phyloP scores from a whole-genome alignment of 2,797 vertebrate genomes.

The Lagocephalus sceleratus region DNA sequence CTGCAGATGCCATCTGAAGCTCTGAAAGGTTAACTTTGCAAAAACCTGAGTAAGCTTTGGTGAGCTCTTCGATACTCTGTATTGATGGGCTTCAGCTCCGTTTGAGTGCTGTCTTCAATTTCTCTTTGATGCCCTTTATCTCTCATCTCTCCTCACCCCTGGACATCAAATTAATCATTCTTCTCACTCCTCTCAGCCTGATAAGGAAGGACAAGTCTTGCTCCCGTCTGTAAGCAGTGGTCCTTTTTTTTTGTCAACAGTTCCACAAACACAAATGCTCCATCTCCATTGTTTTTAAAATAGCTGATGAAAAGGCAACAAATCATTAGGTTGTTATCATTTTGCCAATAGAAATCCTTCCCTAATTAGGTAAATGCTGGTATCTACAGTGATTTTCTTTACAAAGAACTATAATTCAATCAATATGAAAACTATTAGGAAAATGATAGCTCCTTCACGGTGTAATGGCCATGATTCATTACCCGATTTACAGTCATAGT shows the following conservation, averaged over 20 bases:
- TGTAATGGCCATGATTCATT: slow-evolving; percentile 14
- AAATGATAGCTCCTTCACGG: slow-evolving; percentile 14
- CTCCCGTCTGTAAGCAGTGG: slow-evolving; percentile 52
- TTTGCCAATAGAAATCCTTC: slow-evolving; percentile 21
- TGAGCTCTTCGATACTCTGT: slow-evolving; percentile 7
- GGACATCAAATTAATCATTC: slow-evolving; percentile 54
- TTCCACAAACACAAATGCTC: slow-evolving; percentile 48
- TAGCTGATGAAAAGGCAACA: slow-evolving; percentile 40
- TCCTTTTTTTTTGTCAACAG: slow-evolving; percentile 49
- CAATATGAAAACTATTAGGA: slow-evolving; percentile 6
- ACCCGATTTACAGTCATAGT: slow-evolving; percentile 16
- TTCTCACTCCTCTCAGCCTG: slow-evolving; percentile 49
- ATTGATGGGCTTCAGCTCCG: slow-evolving; percentile 18
- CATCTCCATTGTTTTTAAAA: slow-evolving; percentile 47
- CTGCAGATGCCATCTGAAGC: background rate
- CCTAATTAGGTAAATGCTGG: slow-evolving; percentile 23
- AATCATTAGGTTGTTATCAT: slow-evolving; percentile 35
- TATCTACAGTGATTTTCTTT: slow-evolving; percentile 15
- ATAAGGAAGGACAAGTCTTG: slow-evolving; percentile 53
- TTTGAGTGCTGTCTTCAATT: slow-evolving; percentile 17
- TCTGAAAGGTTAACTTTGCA: slow-evolving; percentile 1
- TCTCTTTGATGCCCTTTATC: slow-evolving; percentile 21
- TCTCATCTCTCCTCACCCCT: slow-evolving; percentile 10
- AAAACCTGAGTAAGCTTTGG: slow-evolving; percentile 1
- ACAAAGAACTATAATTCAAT: slow-evolving; percentile 4